Evolutionary conservation across 2,113 vertebrate species (phyloP).

Genomic region (human (Homo sapiens)): DNA sequence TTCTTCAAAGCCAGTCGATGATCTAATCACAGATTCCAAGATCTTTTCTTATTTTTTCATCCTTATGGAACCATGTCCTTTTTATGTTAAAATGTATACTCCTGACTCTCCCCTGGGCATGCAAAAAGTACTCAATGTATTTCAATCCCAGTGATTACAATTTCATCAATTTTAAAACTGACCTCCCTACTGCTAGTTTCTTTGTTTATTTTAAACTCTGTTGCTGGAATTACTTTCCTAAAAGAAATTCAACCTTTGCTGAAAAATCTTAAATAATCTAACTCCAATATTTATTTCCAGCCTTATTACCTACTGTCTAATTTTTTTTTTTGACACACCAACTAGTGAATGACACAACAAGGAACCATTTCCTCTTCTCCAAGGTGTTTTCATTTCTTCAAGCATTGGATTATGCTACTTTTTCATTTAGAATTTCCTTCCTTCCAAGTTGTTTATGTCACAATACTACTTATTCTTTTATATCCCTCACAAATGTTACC

Average conservation of each 20-base stretch:
- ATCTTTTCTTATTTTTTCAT: not conserved
- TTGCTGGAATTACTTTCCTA: not conserved
- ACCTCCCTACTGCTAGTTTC: not conserved
- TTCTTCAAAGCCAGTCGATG: not conserved
- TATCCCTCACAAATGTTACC: not conserved
- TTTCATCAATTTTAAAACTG: not conserved
- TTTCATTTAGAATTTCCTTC: not conserved
- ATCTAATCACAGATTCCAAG: not conserved
- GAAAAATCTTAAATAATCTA: not conserved
- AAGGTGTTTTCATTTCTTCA: not conserved
- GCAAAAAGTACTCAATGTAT: not conserved
- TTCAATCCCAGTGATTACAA: not conserved
- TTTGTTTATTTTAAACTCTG: not conserved
- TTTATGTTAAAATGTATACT: not conserved
- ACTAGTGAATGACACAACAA: not conserved
- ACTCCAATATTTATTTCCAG: not conserved
- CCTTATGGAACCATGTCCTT: not conserved
- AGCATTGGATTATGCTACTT: not conserved
- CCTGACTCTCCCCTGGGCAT: not conserved
- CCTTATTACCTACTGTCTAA: not conserved
- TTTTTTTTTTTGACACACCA: not conserved
- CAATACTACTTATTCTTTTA: not conserved
- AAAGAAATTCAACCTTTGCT: not conserved
- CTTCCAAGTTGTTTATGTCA: not conserved
- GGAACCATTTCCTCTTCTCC: not conserved